phyloP scores from a whole-genome alignment of 1,140 invertebrate genomes.

The Metaphire vulgaris region DNA sequence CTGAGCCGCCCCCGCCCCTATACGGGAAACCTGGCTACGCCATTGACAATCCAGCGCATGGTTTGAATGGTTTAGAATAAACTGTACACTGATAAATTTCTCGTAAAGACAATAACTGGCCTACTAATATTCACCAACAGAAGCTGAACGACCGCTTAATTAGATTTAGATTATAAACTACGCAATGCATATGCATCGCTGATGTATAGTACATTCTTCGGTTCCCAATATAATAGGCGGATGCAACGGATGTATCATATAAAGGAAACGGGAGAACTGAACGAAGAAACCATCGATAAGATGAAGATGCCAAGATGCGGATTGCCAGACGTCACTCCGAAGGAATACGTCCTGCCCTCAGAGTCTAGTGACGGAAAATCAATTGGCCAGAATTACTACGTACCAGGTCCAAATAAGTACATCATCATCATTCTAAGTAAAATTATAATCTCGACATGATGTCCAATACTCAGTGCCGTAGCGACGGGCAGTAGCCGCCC shows the following conservation, averaged over 20 bases:
- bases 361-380: neutral
- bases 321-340: slow-evolving; percentile 19
- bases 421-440: neutral
- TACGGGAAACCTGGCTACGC: neutral
- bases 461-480: too few relatives aligned
- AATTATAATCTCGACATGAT: too few relatives aligned
- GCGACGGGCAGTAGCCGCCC: too few relatives aligned
- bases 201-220: neutral
- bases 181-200: neutral
- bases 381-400: slow-evolving; percentile 18
- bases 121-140: neutral
- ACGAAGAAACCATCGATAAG: neutral
- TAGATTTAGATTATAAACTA: neutral
- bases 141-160: neutral
- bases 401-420: slow-evolving; percentile 11
- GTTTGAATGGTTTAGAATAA: neutral
- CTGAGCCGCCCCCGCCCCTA: neutral
- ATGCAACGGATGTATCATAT: slow-evolving; percentile 23
- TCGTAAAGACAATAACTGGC: too few relatives aligned
- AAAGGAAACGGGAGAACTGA: slow-evolving; percentile 7
- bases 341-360: neutral
- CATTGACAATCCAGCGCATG: neutral
- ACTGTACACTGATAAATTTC: too few relatives aligned
- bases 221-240: neutral
- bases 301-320: slow-evolving; percentile 25